Conservation (phyloP, 1,140 invertebrate species). For the Drosophila pachea region DNA sequence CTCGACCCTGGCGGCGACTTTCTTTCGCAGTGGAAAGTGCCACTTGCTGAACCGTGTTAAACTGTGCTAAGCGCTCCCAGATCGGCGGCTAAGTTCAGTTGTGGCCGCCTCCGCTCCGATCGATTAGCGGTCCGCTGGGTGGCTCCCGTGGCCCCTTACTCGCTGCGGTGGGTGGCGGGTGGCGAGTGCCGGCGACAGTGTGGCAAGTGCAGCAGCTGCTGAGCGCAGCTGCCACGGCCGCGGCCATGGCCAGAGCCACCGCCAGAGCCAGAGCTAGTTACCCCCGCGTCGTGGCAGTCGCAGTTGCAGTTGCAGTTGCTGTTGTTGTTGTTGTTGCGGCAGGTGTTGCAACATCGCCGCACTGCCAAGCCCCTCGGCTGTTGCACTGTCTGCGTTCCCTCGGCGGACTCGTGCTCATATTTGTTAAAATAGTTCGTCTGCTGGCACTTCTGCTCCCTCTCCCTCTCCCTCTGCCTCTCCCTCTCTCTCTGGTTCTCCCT, state of each 20-base stretch:
- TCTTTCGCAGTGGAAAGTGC: conserved; percentile 43
- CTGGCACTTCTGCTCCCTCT: no score
- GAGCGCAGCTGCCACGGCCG: background rate
- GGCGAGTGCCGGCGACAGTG: background rate
- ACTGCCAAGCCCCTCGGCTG: background rate
- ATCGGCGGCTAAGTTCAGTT: conserved; percentile 10
- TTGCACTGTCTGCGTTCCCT: background rate
- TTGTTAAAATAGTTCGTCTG: conserved; percentile 18
- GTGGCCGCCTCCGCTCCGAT: conserved; percentile 26
- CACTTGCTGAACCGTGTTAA: conserved; percentile 44
- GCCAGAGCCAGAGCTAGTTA: background rate
- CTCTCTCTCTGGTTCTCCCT: background rate
- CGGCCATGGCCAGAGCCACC: background rate
- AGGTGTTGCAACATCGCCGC: conserved; percentile 36
- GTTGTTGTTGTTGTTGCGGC: conserved; percentile 23
- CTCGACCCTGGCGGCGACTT: conserved; percentile 13
- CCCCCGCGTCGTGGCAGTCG: background rate
- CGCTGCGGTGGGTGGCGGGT: conserved; percentile 4
- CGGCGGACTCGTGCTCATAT: conserved; percentile 33
- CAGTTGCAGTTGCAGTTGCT: conserved; percentile 12
- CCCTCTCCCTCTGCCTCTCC: no score
- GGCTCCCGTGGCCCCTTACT: conserved; percentile 15
- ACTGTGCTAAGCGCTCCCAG: conserved; percentile 31
- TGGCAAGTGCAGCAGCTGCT: conserved; percentile 6
- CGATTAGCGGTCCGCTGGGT: conserved; percentile 40